Percentiles rank a stretch among this genome's conserved stretches.
phyloP scores from a whole-genome alignment of 1,140 invertebrate species.

The Dolichoris vasculosae region DNA sequence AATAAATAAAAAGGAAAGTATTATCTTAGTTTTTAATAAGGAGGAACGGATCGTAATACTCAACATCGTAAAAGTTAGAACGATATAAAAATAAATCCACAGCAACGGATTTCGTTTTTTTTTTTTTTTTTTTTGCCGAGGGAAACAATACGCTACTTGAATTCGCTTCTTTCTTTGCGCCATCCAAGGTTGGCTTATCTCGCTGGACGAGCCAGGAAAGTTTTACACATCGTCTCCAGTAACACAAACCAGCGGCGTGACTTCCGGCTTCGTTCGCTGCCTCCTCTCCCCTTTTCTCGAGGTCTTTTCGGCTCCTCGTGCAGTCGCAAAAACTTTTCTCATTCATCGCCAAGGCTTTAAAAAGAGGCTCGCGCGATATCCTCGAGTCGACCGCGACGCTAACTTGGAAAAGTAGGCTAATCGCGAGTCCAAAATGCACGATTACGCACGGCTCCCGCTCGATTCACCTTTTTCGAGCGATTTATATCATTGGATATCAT shows the following conservation, averaged over 20 bases:
- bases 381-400: not conserved
- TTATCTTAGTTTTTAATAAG: too few relatives aligned
- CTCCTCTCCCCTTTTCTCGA: not conserved
- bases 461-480: not conserved
- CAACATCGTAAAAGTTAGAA: not conserved
- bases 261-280: constrained; percentile 2
- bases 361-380: not conserved
- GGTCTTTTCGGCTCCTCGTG: not conserved
- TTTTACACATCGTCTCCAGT: not conserved
- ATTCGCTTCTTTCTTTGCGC: not conserved
- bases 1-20: too few relatives aligned
- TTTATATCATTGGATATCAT: not conserved
- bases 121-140: not conserved
- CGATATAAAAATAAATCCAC: not conserved
- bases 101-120: not conserved
- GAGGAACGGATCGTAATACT: too few relatives aligned
- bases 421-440: not conserved
- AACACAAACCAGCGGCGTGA: not conserved
- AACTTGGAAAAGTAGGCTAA: not conserved
- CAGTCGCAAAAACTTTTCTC: not conserved
- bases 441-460: not conserved
- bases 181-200: not conserved
- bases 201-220: not conserved
- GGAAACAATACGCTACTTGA: not conserved
- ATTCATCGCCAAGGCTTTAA: not conserved